phyloP scores from a whole-genome alignment of 2,888 invertebrate genomes.

The Allygus modestus region DNA sequence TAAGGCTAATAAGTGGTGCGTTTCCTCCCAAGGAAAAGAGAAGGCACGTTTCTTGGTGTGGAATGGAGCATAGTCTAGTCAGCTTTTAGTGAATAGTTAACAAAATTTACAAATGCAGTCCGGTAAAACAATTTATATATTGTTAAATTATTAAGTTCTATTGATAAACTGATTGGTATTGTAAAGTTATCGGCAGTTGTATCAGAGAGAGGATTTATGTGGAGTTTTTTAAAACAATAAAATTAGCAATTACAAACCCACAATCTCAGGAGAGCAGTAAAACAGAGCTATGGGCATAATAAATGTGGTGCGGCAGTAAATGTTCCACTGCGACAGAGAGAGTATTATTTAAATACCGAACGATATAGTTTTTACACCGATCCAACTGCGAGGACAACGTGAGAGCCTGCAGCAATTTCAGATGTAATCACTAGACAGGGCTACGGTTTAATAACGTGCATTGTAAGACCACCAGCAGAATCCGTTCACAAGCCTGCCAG shows the following conservation, averaged over 20 bases:
- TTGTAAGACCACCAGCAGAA: neutral
- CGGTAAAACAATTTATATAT: no score
- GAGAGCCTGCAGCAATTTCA: neutral
- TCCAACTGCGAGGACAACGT: neutral
- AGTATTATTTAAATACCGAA: neutral
- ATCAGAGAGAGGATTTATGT: no score
- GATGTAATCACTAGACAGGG: neutral
- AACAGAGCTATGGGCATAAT: neutral
- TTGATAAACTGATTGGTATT: no score
- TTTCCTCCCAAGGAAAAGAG: no score
- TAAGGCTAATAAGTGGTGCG: no score
- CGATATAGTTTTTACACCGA: neutral
- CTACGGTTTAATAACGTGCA: neutral
- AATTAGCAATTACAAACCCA: neutral
- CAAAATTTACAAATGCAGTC: no score
- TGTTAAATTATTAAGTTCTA: no score
- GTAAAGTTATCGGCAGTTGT: no score
- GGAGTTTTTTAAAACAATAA: neutral
- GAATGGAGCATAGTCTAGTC: no score
- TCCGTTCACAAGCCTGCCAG: neutral
- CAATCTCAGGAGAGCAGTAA: neutral
- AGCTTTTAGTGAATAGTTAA: no score
- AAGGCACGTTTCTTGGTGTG: no score
- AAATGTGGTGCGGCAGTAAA: neutral
- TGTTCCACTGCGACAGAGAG: neutral